Conservation (phyloP, 2,113 vertebrate genomes). For the Catagonus wagneri region DNA sequence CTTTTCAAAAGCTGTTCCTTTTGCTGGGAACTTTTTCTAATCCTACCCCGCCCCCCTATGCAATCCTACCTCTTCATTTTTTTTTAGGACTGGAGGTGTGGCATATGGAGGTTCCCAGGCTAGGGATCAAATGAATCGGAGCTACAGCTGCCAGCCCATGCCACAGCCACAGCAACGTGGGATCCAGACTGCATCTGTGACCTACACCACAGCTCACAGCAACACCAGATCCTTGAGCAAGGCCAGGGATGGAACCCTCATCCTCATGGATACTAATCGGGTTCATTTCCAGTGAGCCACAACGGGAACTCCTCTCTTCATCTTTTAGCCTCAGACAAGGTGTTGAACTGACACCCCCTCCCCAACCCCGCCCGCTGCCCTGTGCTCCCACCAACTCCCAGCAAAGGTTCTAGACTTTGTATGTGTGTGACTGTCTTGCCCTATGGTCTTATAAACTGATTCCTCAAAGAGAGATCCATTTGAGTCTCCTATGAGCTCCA, state of each 20-base stretch:
- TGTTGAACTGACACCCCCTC: neutral
- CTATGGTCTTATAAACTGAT: neutral
- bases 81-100: no score
- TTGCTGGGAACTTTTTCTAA: neutral
- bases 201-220: no score
- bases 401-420: neutral
- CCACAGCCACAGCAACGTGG: no score
- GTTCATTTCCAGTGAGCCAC: no score
- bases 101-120: no score
- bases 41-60: neutral
- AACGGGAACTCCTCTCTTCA: neutral
- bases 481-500: neutral
- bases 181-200: no score
- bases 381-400: neutral
- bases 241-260: no score
- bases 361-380: no score
- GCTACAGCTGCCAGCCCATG: no score
- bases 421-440: neutral
- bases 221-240: no score
- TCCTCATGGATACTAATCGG: no score
- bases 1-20: constrained; percentile 33
- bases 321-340: neutral
- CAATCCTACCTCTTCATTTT: neutral
- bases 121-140: no score
- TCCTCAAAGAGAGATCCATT: neutral